These are phyloP conservation scores for Lochmaea crataegi DNA, from an alignment of 2,888 invertebrate species.

Conservation along the genomic window DNA sequence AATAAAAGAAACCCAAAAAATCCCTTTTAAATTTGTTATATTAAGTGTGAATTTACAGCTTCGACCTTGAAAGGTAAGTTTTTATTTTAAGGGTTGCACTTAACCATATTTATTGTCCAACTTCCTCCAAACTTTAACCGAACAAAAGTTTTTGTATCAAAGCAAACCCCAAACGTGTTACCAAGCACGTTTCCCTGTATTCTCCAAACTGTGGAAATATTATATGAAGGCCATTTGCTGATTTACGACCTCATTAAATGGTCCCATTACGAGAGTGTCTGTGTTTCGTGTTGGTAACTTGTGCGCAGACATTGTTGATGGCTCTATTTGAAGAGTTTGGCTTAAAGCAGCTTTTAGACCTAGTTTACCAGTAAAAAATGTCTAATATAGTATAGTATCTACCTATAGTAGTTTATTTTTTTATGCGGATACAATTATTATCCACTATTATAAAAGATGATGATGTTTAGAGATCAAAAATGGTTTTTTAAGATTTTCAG, in stretches of 20 bases:
- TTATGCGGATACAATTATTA: too few relatives aligned
- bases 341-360: background rate
- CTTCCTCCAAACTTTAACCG: background rate
- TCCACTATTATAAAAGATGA: too few relatives aligned
- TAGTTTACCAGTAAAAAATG: background rate
- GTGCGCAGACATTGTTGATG: conserved; percentile 4
- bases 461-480: too few relatives aligned
- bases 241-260: conserved; percentile 23
- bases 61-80: background rate
- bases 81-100: background rate
- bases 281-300: conserved; percentile 11
- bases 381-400: background rate
- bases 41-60: too few relatives aligned
- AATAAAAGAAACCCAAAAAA: too few relatives aligned
- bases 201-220: conserved; percentile 6
- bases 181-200: conserved; percentile 4
- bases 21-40: too few relatives aligned
- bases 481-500: too few relatives aligned
- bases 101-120: background rate
- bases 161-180: background rate
- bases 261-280: conserved; percentile 17
- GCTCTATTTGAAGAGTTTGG: background rate
- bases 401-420: too few relatives aligned
- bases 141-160: background rate
- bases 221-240: conserved; percentile 18